Evolutionary conservation across 2,797 vertebrate genomes (phyloP).

Genomic region (Sebastolobus alascanus): DNA sequence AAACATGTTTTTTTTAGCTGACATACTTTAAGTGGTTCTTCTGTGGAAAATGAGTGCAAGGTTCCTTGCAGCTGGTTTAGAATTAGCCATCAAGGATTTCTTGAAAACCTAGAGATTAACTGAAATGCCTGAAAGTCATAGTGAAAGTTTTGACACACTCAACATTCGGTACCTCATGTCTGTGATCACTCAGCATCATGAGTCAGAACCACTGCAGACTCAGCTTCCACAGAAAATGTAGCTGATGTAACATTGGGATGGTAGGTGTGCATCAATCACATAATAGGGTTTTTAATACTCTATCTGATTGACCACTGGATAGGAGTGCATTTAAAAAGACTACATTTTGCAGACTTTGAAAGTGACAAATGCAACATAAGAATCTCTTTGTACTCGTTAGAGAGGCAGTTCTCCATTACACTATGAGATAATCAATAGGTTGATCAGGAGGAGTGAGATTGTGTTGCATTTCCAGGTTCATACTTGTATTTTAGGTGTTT

Average conservation of each 20-base stretch:
- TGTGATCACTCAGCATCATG: background rate
- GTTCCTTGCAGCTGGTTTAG: background rate
- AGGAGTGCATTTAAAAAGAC: background rate
- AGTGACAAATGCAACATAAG: background rate
- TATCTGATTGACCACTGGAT: background rate
- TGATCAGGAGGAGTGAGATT: no score
- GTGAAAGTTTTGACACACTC: slow-evolving; percentile 9
- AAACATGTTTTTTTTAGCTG: background rate
- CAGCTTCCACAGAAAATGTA: background rate
- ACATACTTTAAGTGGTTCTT: background rate
- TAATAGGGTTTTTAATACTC: background rate
- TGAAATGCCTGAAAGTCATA: slow-evolving; percentile 18
- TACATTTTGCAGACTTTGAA: background rate
- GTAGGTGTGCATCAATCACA: background rate
- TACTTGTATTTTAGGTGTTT: no score
- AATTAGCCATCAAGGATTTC: background rate
- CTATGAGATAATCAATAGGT: no score
- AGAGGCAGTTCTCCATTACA: no score
- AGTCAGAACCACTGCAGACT: slow-evolving; percentile 1
- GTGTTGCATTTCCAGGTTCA: no score
- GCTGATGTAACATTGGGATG: background rate
- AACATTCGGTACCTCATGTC: background rate
- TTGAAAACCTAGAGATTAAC: slow-evolving; percentile 14
- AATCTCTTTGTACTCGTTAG: no score
- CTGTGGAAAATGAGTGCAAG: background rate